These are phyloP conservation scores for Botia almorhae DNA, from an alignment of 2,797 vertebrate species.

Conservation along the genomic window DNA sequence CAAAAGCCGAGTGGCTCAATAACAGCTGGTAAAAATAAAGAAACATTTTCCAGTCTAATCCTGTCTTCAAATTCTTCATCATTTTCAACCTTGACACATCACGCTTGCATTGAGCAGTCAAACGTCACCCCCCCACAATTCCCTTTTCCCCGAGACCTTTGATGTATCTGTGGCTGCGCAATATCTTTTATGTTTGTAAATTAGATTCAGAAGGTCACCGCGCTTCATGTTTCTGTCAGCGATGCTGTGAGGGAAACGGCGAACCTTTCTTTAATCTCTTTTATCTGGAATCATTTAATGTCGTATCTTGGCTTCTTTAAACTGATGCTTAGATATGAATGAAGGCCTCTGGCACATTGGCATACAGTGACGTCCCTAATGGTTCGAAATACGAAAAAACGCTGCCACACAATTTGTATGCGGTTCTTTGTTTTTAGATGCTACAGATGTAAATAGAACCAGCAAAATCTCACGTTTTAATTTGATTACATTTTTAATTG, in stretches of 20 bases:
- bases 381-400: slow-evolving; percentile 30
- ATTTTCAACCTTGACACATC: slow-evolving; percentile 59
- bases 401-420: slow-evolving; percentile 21
- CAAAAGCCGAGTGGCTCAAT: slow-evolving; percentile 42
- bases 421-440: slow-evolving; percentile 17
- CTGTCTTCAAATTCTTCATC: slow-evolving; percentile 47
- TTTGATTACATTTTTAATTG: not conserved
- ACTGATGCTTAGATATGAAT: slow-evolving; percentile 63
- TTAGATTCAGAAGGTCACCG: slow-evolving; percentile 60
- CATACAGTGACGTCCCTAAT: slow-evolving; percentile 46
- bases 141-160: slow-evolving; percentile 45
- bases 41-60: slow-evolving; percentile 49
- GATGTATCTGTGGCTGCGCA: slow-evolving; percentile 46
- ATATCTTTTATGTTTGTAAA: slow-evolving; percentile 62
- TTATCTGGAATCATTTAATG: slow-evolving; percentile 54
- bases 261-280: slow-evolving; percentile 55
- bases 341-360: slow-evolving; percentile 38
- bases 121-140: slow-evolving; percentile 21
- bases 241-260: slow-evolving; percentile 41
- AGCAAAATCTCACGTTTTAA: not conserved
- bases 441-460: not conserved
- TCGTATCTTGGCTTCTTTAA: slow-evolving; percentile 65
- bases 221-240: slow-evolving; percentile 50
- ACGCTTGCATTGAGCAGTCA: slow-evolving; percentile 55
- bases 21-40: slow-evolving; percentile 48